Conservation (phyloP, 2,113 vertebrate species). For the Pleuronectes platessa region DNA sequence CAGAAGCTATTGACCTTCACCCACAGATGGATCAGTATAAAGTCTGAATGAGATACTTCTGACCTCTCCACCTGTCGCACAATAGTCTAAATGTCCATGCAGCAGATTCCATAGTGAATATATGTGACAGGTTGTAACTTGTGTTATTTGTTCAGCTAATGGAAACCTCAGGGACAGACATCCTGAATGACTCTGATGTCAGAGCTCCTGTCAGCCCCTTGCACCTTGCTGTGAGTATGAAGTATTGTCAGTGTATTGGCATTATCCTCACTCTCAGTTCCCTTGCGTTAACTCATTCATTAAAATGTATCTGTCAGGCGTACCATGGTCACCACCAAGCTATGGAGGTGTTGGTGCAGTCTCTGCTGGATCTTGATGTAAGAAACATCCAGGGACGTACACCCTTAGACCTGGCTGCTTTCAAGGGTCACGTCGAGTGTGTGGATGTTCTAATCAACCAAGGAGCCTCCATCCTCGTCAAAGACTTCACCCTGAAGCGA, state of each 20-base stretch:
- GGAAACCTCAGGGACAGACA: conserved; percentile 96
- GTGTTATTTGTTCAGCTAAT: conserved; percentile 85
- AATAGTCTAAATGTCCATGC: not conserved
- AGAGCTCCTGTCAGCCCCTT: conserved; percentile 94
- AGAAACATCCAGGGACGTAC: conserved; percentile 94
- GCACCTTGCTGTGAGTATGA: conserved; percentile 93
- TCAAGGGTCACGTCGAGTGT: conserved; percentile 97
- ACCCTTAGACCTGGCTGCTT: conserved; percentile 94
- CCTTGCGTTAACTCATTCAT: not conserved
- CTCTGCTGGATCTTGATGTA: conserved; percentile 96
- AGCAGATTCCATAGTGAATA: not conserved
- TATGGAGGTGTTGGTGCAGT: conserved; percentile 96
- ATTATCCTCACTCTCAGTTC: not conserved
- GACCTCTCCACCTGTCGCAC: not conserved
- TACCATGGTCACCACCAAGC: conserved; percentile 98
- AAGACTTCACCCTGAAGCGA: conserved; percentile 95
- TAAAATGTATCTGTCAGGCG: conserved; percentile 80
- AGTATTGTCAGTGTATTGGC: not conserved
- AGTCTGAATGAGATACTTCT: too few relatives aligned
- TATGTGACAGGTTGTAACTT: conserved; percentile 8
- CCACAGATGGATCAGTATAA: too few relatives aligned
- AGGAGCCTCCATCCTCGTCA: conserved; percentile 94
- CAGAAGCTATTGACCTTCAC: too few relatives aligned
- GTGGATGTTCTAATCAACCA: conserved; percentile 98
- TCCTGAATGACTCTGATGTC: conserved; percentile 92